Percentiles rank a stretch among this genome's conserved stretches.
Evolutionary conservation across 2,797 vertebrate genomes (phyloP).

Genomic region (Hypotaenidia okinawae): DNA sequence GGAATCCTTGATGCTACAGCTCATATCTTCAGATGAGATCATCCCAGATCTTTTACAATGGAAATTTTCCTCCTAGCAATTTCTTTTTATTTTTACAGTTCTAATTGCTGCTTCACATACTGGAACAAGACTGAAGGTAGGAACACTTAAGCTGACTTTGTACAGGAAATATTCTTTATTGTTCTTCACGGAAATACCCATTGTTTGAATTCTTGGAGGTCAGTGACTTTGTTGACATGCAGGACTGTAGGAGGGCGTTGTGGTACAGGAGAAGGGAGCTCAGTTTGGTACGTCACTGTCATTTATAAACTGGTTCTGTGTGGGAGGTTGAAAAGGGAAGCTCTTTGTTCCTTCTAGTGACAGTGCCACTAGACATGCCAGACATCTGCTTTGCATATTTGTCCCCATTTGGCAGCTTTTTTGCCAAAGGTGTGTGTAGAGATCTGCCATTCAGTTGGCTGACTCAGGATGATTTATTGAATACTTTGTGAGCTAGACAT

Average conservation of each 20-base stretch:
- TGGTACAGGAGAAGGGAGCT: not conserved
- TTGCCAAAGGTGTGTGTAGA: not conserved
- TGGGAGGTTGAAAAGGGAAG: not conserved
- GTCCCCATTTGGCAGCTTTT: not conserved
- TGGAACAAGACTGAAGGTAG: not conserved
- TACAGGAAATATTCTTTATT: not conserved
- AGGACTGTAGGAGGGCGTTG: not conserved
- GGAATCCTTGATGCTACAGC: not conserved
- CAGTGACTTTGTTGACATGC: not conserved
- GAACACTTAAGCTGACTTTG: not conserved
- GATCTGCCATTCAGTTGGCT: not conserved
- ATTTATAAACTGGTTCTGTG: not conserved
- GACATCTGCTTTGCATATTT: not conserved
- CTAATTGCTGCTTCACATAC: not conserved
- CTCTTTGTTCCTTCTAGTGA: not conserved
- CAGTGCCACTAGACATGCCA: not conserved
- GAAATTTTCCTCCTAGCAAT: not conserved
- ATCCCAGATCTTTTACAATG: not conserved
- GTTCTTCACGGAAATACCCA: not conserved
- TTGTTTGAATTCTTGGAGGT: not conserved
- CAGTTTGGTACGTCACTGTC: not conserved
- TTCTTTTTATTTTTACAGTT: not conserved
- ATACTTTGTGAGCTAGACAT: not conserved
- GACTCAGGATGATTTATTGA: not conserved
- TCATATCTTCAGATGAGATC: not conserved